These are phyloP conservation scores for Ectropis crepuscularia DNA, from an alignment of 2,888 invertebrate species.

Conservation along the genomic window DNA sequence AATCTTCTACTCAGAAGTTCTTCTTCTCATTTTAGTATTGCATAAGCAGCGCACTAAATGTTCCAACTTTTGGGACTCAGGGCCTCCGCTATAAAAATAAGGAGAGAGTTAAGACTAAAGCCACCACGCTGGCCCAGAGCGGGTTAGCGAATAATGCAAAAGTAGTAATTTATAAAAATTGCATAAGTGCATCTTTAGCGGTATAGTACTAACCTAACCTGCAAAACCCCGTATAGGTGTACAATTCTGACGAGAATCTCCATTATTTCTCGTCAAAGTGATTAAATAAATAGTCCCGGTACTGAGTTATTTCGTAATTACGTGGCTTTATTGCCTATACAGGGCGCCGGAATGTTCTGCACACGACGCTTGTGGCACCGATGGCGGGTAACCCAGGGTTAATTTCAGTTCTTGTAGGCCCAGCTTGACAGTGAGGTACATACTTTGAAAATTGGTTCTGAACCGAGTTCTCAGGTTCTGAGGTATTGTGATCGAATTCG, in stretches of 20 bases:
- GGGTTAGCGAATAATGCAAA: too few relatives aligned
- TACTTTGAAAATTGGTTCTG: constrained; percentile 14
- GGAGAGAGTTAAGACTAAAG: too few relatives aligned
- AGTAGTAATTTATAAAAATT: too few relatives aligned
- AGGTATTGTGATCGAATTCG: too few relatives aligned
- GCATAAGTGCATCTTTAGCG: not conserved
- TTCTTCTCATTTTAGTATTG: too few relatives aligned
- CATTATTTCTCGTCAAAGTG: constrained; percentile 83
- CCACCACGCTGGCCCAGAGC: too few relatives aligned
- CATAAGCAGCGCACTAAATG: too few relatives aligned
- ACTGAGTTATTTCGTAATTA: constrained; percentile 82
- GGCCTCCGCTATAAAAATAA: too few relatives aligned
- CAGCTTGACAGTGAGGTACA: constrained; percentile 12
- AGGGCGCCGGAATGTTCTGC: constrained; percentile 71
- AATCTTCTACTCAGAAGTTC: too few relatives aligned
- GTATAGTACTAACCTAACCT: not conserved
- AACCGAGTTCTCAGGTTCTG: not conserved
- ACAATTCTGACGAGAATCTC: constrained; percentile 70
- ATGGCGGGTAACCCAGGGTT: constrained; percentile 55
- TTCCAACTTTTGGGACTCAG: too few relatives aligned
- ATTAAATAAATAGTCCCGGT: constrained; percentile 82
- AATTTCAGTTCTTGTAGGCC: constrained; percentile 38
- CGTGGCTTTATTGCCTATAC: constrained; percentile 75
- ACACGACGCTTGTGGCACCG: constrained; percentile 47
- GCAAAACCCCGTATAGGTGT: constrained; percentile 31